Evolutionary conservation across 2,797 vertebrate genomes (phyloP).

Genomic region (Megalops cyprinoides): DNA sequence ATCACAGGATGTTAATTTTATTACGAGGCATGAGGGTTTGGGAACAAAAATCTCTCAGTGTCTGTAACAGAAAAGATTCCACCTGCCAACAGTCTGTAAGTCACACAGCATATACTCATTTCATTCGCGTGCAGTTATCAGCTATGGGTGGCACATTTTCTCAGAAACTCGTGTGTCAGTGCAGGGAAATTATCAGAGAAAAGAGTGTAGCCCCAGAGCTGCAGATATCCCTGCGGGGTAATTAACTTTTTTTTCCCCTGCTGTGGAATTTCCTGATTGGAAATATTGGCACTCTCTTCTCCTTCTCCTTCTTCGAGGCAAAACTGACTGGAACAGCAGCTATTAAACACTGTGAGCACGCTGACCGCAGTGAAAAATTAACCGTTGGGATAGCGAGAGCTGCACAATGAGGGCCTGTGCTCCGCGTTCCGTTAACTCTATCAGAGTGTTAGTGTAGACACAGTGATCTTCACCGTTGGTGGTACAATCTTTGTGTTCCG

Average conservation of each 20-base stretch:
- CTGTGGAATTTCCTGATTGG: slow-evolving; percentile 20
- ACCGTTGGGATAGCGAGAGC: no score
- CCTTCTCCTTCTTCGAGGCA: not conserved
- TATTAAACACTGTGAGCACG: not conserved
- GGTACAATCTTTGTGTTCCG: not conserved
- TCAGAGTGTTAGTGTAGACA: not conserved
- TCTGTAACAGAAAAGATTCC: no score
- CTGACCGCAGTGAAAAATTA: not conserved
- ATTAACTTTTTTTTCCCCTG: slow-evolving; percentile 1
- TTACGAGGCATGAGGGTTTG: no score
- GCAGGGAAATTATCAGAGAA: no score
- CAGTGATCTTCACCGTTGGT: not conserved
- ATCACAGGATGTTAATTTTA: no score
- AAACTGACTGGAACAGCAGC: not conserved
- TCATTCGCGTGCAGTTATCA: no score
- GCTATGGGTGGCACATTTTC: no score
- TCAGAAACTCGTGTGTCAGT: no score
- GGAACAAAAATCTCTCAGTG: not conserved
- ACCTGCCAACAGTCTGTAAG: no score
- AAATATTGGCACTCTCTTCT: slow-evolving; percentile 3
- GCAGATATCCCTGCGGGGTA: not conserved
- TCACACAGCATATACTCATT: no score
- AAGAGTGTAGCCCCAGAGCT: no score
- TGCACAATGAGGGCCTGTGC: not conserved
- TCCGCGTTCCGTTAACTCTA: not conserved